Evolutionary conservation across 2,113 vertebrate genomes (phyloP), one percentile per base, ranked within the genome.

Genomic region (Brachyhypopomus occidentalis): DNA sequence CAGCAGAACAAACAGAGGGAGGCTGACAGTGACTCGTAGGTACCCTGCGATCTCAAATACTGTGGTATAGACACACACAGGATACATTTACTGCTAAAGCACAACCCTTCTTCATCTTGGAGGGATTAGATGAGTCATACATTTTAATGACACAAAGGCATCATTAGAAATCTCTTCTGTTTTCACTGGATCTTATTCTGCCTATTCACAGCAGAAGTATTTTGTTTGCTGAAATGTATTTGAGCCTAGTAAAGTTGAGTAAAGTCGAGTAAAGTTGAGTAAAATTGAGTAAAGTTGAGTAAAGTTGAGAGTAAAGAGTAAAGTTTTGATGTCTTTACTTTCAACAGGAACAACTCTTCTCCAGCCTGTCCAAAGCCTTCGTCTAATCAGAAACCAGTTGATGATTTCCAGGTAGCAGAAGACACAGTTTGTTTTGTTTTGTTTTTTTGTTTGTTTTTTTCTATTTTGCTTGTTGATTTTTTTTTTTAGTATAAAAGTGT

Each of bases 1-100:
- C 91, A 89, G 74, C 63, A 20, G 60, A 81, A 56, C 22, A 82
- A 84, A 48, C 91, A 90, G 81, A 67, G 73, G n/a, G 60, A 71
- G 55, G 63, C 78, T 16, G 87, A 91, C 25, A 67, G 84, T 70
- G 56, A 89, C 82, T 89, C 87, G 93, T 94, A 90, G 5, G 93
- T 92, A 85, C 67, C 71, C 30, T 55, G 23, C 48, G 36, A 55
- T 25, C 52, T 19, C 27, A 36, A 77, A 55, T 55, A 66, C 23
- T 52, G 45, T 45, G 70, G 5, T 73, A 52, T 58, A 22, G 6
- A 4, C 19, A 14, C 74, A n/a, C 23, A 3, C 12, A 52, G 12
- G 12, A 52, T 14, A 12, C 45, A 14, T 52, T 52, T 52, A 52
- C 45, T 14, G 12, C 12, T 52, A 52, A 52, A 14, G 12, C 9